These are phyloP conservation scores for Enteromius paludinosus DNA, from an alignment of 2,797 vertebrate species.

Conservation along the genomic window DNA sequence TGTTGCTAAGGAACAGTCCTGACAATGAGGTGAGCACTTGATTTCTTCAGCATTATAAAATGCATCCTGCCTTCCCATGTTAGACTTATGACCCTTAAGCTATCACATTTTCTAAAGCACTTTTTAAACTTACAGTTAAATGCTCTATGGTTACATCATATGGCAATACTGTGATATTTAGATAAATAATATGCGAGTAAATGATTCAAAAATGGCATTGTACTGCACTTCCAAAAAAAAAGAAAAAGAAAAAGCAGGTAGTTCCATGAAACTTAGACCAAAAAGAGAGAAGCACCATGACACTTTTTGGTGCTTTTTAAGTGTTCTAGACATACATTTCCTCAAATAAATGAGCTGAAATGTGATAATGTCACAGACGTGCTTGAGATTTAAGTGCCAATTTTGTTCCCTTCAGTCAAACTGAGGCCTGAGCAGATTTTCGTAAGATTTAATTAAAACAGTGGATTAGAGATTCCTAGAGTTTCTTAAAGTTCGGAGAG, in stretches of 20 bases:
- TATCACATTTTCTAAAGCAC: slow-evolving; percentile 3
- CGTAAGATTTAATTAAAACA: slow-evolving; percentile 24
- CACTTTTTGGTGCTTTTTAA: background rate
- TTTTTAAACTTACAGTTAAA: background rate
- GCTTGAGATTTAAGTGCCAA: slow-evolving; percentile 10
- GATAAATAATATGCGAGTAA: background rate
- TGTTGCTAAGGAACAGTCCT: slow-evolving; percentile 81
- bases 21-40: slow-evolving; percentile 37
- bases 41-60: slow-evolving; percentile 31
- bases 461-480: slow-evolving; percentile 6
- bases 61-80: slow-evolving; percentile 17
- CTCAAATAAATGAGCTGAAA: background rate
- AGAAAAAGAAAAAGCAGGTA: no score
- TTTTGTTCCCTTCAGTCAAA: slow-evolving; percentile 17
- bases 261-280: background rate
- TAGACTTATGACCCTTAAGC: slow-evolving; percentile 1
- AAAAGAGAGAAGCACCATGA: background rate
- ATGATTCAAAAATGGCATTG: background rate
- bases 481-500: background rate
- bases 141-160: background rate
- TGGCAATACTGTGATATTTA: background rate
- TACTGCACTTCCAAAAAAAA: no score
- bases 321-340: background rate
- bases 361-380: background rate
- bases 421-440: background rate